Base-by-base conservation (phyloP, 2,113 vertebrate species). In the Tupaia chinensis region DNA sequence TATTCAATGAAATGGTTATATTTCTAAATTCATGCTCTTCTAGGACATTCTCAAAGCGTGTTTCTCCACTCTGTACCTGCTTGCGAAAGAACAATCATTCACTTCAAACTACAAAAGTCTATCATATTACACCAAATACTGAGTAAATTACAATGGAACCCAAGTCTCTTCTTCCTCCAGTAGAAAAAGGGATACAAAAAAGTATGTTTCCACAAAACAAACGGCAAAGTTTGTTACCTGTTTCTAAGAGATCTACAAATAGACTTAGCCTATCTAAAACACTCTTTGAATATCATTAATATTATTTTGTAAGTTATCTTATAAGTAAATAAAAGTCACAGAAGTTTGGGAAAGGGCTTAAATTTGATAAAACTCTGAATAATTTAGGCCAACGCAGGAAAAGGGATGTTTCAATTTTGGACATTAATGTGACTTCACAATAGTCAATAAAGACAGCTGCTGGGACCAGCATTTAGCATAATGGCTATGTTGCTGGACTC, bases 381-480 rank as follows among this genome's bases (percentile, higher is more conserved):
- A 84, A 93, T 86, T 17, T 78, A 73, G 53, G 44, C 44, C 93
- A 95, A 96, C 79, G 91, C 19, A 20, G 12, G 72, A 82, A 74
- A 76, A 11, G 66, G 16, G 1, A 3, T 77, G 96, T 97, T 97
- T 93, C 90, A 90, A 93, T 74, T 87, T 88, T 54, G 87, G 93
- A 29, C 91, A 82, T 56, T 97, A 96, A 95, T 60, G 91, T 44
- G 86, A 78, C 73, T 85, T 95, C 98, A 81, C n/a, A 87, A 73
- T 7, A 25, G 92, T 70, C 4, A 29, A 73, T 65, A 63, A 94
- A 65, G 96, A 90, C 92, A 98, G 92, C 96, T 93, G 78, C 68
- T 90, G 74, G 32, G 32, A 32, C 32, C 32, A 32, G 32, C 32
- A 32, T 32, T 32, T 32, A 32, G 32, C 32, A 32, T 32, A 32